These are phyloP conservation scores for Drosophila mayri DNA, from an alignment of 1,140 invertebrate species.

Conservation along the genomic window DNA sequence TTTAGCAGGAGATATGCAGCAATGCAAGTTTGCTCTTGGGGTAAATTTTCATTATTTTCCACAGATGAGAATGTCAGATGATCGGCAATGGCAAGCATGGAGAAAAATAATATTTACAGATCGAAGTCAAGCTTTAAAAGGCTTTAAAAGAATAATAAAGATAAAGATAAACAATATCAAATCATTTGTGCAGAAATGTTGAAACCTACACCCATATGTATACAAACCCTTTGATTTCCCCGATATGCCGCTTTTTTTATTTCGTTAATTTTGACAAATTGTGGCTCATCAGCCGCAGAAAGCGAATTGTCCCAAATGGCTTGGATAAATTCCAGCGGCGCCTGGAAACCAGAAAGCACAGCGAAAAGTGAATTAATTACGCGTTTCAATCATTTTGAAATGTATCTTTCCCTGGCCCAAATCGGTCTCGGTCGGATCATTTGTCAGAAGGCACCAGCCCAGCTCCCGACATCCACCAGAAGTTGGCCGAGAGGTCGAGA, in stretches of 20 bases:
- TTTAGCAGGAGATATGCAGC: conserved; percentile 5
- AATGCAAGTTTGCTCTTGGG: conserved; percentile 19
- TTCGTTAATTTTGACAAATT: conserved; percentile 54
- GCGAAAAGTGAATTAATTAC: conserved; percentile 66
- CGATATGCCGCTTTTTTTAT: conserved; percentile 15
- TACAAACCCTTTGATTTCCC: not conserved
- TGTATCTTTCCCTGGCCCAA: conserved; percentile 46
- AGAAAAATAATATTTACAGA: not conserved
- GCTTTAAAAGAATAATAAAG: too few relatives aligned
- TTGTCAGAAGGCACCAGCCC: conserved; percentile 56
- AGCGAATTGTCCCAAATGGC: conserved; percentile 49
- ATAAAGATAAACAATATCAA: too few relatives aligned
- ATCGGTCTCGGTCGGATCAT: conserved; percentile 63
- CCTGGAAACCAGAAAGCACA: conserved; percentile 1
- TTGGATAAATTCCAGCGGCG: conserved; percentile 36
- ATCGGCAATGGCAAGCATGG: not conserved
- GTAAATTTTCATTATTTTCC: not conserved
- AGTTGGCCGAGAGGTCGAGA: conserved; percentile 34
- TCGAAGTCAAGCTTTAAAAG: not conserved
- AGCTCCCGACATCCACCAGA: not conserved
- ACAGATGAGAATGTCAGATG: conserved; percentile 9
- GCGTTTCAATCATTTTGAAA: conserved; percentile 74
- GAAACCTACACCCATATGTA: not conserved
- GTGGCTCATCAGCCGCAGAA: conserved; percentile 32
- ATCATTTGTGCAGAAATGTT: too few relatives aligned